Conservation (phyloP, 1,140 invertebrate genomes). For the Microvelia longipes region DNA sequence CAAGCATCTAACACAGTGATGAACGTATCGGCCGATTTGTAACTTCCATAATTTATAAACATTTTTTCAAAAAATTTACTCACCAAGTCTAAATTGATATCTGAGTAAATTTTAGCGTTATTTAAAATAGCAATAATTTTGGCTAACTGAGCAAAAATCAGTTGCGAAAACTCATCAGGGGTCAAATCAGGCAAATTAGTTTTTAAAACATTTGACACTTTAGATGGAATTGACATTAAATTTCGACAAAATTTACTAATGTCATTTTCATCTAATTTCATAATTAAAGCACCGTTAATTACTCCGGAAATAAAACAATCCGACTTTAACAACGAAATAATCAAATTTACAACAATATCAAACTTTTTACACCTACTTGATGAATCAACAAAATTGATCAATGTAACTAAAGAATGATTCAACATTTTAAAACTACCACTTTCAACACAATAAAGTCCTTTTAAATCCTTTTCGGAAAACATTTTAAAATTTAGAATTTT, state of each 20-base stretch:
- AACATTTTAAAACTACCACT: conserved; percentile 33
- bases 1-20: conserved; percentile 29
- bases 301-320: conserved; percentile 38
- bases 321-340: conserved; percentile 37
- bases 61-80: conserved; percentile 49
- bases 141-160: conserved; percentile 42
- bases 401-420: conserved; percentile 32
- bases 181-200: conserved; percentile 39
- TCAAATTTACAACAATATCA: conserved; percentile 29
- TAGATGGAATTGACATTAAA: conserved; percentile 46
- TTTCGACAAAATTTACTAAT: no score
- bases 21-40: conserved; percentile 26
- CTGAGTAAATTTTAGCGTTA: conserved; percentile 27
- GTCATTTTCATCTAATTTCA: background rate
- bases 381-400: conserved; percentile 34
- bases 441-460: conserved; percentile 30
- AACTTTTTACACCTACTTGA: conserved; percentile 13
- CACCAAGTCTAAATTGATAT: conserved; percentile 33
- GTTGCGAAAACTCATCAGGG: conserved; percentile 37
- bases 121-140: conserved; percentile 39
- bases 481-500: conserved; percentile 4
- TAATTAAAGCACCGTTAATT: conserved; percentile 20
- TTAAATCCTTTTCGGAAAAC: background rate
- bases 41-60: conserved; percentile 35
- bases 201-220: conserved; percentile 46